These are phyloP conservation scores for Porphyrio hochstetteri DNA, from an alignment of 2,113 vertebrate genomes.

Conservation along the genomic window DNA sequence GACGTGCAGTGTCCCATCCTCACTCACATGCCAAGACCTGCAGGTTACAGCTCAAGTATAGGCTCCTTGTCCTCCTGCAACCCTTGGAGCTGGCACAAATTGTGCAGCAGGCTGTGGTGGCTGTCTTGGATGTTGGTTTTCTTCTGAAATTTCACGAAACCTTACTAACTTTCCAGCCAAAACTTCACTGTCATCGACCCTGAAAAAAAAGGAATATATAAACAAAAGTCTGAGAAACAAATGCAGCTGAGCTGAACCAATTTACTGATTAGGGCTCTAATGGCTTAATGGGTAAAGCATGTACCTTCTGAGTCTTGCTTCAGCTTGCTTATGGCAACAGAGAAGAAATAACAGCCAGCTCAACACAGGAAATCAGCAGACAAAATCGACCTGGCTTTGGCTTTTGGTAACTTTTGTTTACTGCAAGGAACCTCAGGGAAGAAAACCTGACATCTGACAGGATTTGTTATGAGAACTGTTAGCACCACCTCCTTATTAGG, in stretches of 20 bases:
- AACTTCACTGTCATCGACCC: neutral
- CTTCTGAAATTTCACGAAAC: conserved; percentile 23
- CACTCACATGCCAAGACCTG: neutral
- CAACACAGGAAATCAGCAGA: neutral
- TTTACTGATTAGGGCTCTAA: neutral
- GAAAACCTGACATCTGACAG: neutral
- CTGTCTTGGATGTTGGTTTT: neutral
- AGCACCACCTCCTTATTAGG: neutral
- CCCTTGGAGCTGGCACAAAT: neutral
- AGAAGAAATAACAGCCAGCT: neutral
- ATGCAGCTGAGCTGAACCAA: neutral
- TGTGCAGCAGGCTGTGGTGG: neutral
- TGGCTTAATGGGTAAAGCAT: neutral
- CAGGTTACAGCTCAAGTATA: fast-evolving
- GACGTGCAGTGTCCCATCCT: neutral
- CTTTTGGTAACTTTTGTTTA: neutral
- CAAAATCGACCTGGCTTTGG: neutral
- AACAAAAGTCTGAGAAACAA: neutral
- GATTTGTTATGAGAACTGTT: neutral
- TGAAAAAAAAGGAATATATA: neutral
- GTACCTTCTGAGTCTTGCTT: neutral
- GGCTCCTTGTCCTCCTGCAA: neutral
- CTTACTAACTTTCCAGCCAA: neutral
- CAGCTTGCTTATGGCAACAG: neutral
- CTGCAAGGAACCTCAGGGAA: neutral